Percentiles rank a stretch among this genome's conserved stretches.
Evolutionary conservation across 2,888 invertebrate species (phyloP).

Genomic region (Harpagoxenus sublaevis): DNA sequence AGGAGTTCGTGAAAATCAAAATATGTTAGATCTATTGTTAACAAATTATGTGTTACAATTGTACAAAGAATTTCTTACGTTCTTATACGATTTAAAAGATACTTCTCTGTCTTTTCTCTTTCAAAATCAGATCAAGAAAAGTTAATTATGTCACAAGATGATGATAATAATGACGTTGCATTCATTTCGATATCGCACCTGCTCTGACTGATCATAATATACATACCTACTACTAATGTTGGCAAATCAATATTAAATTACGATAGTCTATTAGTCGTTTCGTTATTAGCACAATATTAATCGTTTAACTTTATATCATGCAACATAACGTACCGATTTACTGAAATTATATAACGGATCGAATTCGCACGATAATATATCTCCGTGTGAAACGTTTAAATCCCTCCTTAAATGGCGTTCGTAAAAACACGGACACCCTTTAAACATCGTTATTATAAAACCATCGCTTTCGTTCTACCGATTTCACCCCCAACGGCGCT

Average conservation of each 20-base stretch:
- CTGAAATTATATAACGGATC: not conserved
- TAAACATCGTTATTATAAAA: constrained; percentile 47
- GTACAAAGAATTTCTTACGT: not conserved
- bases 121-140: not conserved
- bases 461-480: constrained; percentile 21
- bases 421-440: constrained; percentile 19
- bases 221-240: not conserved
- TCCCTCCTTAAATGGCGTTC: not conserved
- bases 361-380: not conserved
- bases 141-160: not conserved
- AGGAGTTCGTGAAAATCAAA: not conserved
- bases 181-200: not conserved
- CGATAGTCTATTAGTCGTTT: not conserved
- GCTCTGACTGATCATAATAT: not conserved
- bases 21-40: not conserved
- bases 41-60: not conserved
- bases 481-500: constrained; percentile 27
- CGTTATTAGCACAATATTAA: not conserved
- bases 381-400: constrained; percentile 1
- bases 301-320: not conserved
- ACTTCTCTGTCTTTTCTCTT: not conserved
- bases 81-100: not conserved
- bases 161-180: not conserved
- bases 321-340: not conserved
- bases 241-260: constrained; percentile 2